phyloP scores from a whole-genome alignment of 2,888 invertebrate genomes.

The Rhogogaster chlorosoma region DNA sequence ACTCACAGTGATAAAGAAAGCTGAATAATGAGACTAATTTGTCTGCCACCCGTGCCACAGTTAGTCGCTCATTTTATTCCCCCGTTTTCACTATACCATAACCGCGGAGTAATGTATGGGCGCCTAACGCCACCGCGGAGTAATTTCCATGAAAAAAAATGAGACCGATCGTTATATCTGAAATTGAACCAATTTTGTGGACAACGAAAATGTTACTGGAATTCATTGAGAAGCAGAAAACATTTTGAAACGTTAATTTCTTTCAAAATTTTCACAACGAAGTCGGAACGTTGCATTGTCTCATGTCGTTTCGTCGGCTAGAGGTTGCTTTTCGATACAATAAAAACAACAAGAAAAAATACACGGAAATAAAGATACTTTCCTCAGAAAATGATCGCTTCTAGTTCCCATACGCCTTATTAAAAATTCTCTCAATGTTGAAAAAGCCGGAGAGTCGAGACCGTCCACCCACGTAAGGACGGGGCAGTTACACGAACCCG shows the following conservation, averaged over 20 bases:
- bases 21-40: conserved; percentile 64
- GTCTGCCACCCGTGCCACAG: conserved; percentile 57
- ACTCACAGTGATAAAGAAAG: conserved; percentile 27
- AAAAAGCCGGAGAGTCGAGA: neutral
- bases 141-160: conserved; percentile 19
- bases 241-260: neutral
- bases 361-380: neutral
- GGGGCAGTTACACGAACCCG: neutral
- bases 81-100: neutral
- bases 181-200: conserved; percentile 16
- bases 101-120: neutral
- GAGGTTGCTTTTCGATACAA: no score
- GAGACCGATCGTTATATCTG: conserved; percentile 33
- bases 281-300: no score
- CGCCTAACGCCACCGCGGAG: neutral
- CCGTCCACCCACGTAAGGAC: neutral
- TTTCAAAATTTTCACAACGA: neutral
- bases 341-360: neutral
- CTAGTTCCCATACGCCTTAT: neutral
- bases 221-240: neutral
- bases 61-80: neutral
- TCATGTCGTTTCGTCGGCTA: no score
- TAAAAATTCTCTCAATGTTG: neutral
- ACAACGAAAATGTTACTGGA: conserved; percentile 7
- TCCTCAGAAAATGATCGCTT: neutral